Evolutionary conservation across 1,140 invertebrate genomes (phyloP), one percentile per base, ranked within the genome.

Genomic region (Meloidogyne exigua): DNA sequence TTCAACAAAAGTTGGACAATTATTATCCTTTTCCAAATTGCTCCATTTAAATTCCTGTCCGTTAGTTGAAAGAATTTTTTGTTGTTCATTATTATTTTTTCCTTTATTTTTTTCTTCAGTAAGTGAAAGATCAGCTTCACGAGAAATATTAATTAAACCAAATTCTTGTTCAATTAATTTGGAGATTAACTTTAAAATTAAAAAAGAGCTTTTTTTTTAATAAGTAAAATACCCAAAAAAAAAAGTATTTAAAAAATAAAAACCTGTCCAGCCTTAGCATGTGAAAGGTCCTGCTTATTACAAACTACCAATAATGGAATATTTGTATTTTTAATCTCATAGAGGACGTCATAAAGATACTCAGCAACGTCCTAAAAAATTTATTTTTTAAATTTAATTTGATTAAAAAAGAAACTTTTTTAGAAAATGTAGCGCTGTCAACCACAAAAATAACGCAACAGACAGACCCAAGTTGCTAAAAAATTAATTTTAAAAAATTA

Each of bases 301-400:
- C 81, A 83, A 21, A 57, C 80, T 21, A 83, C 57, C 26, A 83
- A 62, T 1, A 83, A 18, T 7, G 81, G 81, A 23, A 82, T 68
- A 7, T 42, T 42, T n/a, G 15, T 64, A 13, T n/a, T 73, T 57
- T 57, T 57, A 15, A 63, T 32, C 36, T 81, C 80, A 65, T 57
- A 76, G 7, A 83, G 57, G 39, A 84, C 83, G 21, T 83, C 82
- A 49, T 83, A 84, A 5, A 84, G 25, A 21, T 84, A 65, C 26
- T 84, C 82, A 18, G 82, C 82, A 21, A 84, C 75, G 68, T 83
- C 82, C 25, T 82, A 36, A 42, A 68, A 23, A 23, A n/a, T n/a
- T 13, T 23, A 23, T 18, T 2, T 72, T 13, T 36, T n/a, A 39
- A 39, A 62, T 3, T 3, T 32, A 72, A n/a, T 25, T 42, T 57